These are phyloP conservation scores for Macrosiphum euphorbiae DNA, from an alignment of 2,888 invertebrate species.

Conservation along the genomic window DNA sequence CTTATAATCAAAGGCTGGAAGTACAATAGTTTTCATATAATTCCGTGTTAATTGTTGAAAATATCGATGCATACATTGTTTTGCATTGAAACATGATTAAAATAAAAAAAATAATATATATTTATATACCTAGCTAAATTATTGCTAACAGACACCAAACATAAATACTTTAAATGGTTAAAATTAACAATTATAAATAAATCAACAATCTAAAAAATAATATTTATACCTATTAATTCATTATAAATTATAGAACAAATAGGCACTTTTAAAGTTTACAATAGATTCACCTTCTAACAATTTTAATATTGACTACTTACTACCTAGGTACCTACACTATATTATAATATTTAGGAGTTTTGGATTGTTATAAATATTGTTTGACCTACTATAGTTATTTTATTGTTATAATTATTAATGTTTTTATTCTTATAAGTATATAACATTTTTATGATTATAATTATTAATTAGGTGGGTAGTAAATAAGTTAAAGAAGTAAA, in stretches of 20 bases:
- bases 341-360: background rate
- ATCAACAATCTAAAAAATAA: background rate
- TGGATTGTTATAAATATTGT: background rate
- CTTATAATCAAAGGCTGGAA: constrained; percentile 7
- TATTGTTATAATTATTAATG: background rate
- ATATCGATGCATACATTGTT: background rate
- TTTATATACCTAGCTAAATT: background rate
- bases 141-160: background rate
- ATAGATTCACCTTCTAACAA: background rate
- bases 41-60: background rate
- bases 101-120: background rate
- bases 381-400: background rate
- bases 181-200: constrained; percentile 1
- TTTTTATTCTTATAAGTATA: background rate
- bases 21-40: constrained; percentile 23
- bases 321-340: background rate
- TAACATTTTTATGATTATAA: background rate
- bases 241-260: background rate
- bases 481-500: background rate
- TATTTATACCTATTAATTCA: background rate
- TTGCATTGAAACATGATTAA: background rate
- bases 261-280: background rate
- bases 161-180: background rate
- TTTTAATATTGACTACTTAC: background rate
- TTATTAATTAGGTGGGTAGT: background rate